These are phyloP conservation scores for Stictocephala bisonia DNA, from an alignment of 2,888 invertebrate genomes.

Conservation along the genomic window DNA sequence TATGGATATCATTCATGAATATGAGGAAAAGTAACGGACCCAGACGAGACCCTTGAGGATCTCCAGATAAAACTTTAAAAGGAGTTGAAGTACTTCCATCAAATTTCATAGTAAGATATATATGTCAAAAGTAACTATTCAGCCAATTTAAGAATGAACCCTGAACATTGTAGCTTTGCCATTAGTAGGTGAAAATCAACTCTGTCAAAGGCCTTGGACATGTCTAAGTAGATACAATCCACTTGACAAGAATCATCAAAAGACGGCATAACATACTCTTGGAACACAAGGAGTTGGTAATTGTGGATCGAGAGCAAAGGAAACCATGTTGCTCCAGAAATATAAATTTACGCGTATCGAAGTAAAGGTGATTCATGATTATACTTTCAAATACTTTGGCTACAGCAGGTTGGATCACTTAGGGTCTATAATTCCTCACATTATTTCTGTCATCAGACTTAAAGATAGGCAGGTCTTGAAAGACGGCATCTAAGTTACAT, in stretches of 20 bases:
- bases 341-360: neutral
- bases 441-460: neutral
- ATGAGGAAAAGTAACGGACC: neutral
- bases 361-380: neutral
- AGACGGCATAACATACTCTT: neutral
- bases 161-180: neutral
- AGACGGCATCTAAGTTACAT: no score
- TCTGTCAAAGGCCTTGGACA: neutral
- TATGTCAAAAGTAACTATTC: neutral
- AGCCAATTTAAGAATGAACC: neutral
- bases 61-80: neutral
- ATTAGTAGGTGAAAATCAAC: neutral
- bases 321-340: neutral
- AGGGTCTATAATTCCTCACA: neutral
- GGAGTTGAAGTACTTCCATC: neutral
- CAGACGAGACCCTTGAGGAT: neutral
- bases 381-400: neutral
- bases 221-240: neutral
- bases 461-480: neutral
- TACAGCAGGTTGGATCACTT: neutral
- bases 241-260: neutral
- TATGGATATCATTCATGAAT: neutral
- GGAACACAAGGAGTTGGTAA: neutral
- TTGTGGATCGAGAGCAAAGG: neutral
- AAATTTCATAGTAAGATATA: neutral